A percentile compares a stretch with the other conserved stretches of the same genome.
Evolutionary conservation across 2,888 invertebrate species (phyloP).

Genomic region (Dermolepida albohirtum): DNA sequence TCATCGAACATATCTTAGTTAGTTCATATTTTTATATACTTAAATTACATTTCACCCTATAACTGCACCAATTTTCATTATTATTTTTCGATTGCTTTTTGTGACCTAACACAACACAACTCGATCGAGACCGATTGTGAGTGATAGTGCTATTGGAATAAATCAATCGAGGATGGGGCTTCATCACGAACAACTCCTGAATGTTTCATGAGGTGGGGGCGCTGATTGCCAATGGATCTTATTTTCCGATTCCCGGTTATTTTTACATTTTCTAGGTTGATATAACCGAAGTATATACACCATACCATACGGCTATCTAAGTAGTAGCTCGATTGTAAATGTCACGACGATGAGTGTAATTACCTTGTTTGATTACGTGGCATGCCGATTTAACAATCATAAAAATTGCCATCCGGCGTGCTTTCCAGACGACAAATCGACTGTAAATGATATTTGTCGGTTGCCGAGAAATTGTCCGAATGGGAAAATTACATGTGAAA

Average conservation of each 20-base stretch:
- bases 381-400: constrained; percentile 29
- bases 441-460: constrained; percentile 10
- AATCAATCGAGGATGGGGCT: constrained; percentile 40
- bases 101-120: no score
- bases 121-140: no score
- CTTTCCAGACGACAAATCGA: constrained; percentile 1
- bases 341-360: constrained; percentile 23
- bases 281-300: not conserved
- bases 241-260: constrained; percentile 41
- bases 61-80: not conserved
- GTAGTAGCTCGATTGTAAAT: constrained; percentile 20
- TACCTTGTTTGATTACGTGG: constrained; percentile 35
- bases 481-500: no score
- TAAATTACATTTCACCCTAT: not conserved
- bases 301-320: constrained; percentile 4
- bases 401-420: constrained; percentile 25
- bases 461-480: no score
- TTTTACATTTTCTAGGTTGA: constrained; percentile 39
- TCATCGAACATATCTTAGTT: no score
- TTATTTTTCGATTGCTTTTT: not conserved
- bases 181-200: constrained; percentile 42
- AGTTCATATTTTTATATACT: no score
- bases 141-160: constrained; percentile 23
- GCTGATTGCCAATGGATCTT: constrained; percentile 42
- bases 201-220: constrained; percentile 42